phyloP scores from a whole-genome alignment of 1,140 invertebrate genomes.

The Fopius arisanus region DNA sequence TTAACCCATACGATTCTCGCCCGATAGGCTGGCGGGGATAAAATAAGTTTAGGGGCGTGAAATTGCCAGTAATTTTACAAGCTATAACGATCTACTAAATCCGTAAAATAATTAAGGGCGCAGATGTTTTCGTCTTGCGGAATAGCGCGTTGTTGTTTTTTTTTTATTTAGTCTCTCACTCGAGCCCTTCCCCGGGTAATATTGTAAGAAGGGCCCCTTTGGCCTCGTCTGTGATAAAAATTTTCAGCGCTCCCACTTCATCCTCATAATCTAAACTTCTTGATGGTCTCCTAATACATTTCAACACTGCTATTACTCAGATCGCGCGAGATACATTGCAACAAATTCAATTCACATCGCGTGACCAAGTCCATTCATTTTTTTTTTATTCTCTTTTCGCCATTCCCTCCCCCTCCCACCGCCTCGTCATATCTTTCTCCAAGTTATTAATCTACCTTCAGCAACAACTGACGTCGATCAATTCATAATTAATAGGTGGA shows the following conservation, averaged over 20 bases:
- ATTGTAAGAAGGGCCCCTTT: neutral
- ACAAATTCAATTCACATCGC: constrained; percentile 29
- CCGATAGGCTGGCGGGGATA: constrained; percentile 50
- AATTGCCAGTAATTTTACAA: constrained; percentile 67
- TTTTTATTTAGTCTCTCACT: constrained; percentile 17
- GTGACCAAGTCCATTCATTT: constrained; percentile 10
- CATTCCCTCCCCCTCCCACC: neutral
- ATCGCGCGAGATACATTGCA: neutral
- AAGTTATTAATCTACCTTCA: neutral
- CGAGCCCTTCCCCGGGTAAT: neutral
- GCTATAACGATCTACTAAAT: constrained; percentile 67
- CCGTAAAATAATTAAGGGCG: constrained; percentile 66
- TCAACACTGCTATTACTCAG: neutral
- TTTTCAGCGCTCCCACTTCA: neutral
- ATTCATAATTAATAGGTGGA: constrained; percentile 29
- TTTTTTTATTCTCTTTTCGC: neutral
- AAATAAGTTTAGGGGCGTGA: constrained; percentile 64
- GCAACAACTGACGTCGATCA: constrained; percentile 17
- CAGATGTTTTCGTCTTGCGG: constrained; percentile 55
- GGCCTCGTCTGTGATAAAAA: constrained; percentile 14
- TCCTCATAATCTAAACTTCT: neutral
- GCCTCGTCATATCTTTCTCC: constrained; percentile 1
- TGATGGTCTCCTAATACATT: constrained; percentile 12
- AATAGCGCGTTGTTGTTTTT: constrained; percentile 20
- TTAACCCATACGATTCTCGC: constrained; percentile 36